These are phyloP conservation scores for Muraenolepis orangiensis DNA, from an alignment of 2,797 vertebrate species.

Conservation along the genomic window DNA sequence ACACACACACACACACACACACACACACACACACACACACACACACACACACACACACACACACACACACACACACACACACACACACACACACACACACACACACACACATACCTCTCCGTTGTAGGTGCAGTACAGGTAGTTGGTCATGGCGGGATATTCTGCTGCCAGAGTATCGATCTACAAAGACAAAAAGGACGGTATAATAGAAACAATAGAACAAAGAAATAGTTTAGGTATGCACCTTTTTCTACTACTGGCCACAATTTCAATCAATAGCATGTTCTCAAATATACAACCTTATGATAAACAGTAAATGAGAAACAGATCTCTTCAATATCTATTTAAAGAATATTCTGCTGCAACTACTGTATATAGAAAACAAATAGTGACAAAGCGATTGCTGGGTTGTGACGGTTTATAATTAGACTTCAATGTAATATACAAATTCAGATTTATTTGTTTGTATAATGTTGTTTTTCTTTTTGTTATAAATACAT, in stretches of 20 bases:
- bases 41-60: constrained; percentile 7
- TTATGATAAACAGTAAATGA: neutral
- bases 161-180: constrained; percentile 95
- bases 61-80: constrained; percentile 15
- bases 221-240: neutral
- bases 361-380: neutral
- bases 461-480: neutral
- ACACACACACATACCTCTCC: constrained; percentile 79
- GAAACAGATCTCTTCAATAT: too few relatives aligned
- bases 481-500: neutral
- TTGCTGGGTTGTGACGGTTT: neutral
- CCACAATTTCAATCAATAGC: too few relatives aligned
- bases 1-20: constrained; percentile 15
- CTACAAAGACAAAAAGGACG: constrained; percentile 59
- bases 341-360: neutral
- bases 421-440: neutral
- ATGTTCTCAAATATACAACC: too few relatives aligned
- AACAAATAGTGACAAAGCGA: neutral
- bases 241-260: neutral
- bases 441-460: neutral
- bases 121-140: constrained; percentile 89
- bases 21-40: constrained; percentile 63
- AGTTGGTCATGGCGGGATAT: constrained; percentile 91
- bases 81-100: constrained; percentile 15
- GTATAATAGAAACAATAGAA: neutral